These are phyloP conservation scores for Eupithecia tripunctaria DNA, from an alignment of 2,888 invertebrate species.

Conservation along the genomic window DNA sequence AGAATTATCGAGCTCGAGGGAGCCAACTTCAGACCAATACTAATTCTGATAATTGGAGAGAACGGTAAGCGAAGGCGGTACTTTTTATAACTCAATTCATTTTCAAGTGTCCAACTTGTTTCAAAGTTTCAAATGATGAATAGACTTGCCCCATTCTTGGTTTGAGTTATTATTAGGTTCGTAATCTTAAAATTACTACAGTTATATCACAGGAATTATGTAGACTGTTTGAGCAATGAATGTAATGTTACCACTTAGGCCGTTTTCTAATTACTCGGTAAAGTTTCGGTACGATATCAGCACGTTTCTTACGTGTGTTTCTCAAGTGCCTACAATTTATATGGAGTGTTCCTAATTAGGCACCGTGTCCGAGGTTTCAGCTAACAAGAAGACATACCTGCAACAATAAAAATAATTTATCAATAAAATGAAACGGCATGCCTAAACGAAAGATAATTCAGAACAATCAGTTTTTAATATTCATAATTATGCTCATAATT, in stretches of 20 bases:
- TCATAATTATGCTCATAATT: not conserved
- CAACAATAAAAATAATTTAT: too few relatives aligned
- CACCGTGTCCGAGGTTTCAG: too few relatives aligned
- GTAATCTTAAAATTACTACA: not conserved
- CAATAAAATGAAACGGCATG: too few relatives aligned
- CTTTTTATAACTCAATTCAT: conserved; percentile 29
- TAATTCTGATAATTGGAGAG: conserved; percentile 59
- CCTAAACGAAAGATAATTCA: too few relatives aligned
- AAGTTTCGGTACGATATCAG: too few relatives aligned
- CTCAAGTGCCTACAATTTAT: too few relatives aligned
- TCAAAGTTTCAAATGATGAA: conserved; percentile 21
- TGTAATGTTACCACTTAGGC: too few relatives aligned
- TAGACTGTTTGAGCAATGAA: not conserved
- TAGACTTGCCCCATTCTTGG: conserved; percentile 6
- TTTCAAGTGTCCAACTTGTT: conserved; percentile 21
- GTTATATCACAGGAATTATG: not conserved
- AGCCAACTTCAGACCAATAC: conserved; percentile 42
- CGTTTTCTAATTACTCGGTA: too few relatives aligned
- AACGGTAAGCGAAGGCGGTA: conserved; percentile 41
- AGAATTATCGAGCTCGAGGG: conserved; percentile 6
- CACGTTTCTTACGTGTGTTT: too few relatives aligned
- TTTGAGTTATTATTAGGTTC: not conserved
- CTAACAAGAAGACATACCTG: too few relatives aligned
- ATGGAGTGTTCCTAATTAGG: too few relatives aligned
- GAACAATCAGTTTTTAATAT: too few relatives aligned